Evolutionary conservation across 2,113 vertebrate species (phyloP), one percentile per base, ranked within the genome.

Genomic region (Neolamprologus caudopunctatus): DNA sequence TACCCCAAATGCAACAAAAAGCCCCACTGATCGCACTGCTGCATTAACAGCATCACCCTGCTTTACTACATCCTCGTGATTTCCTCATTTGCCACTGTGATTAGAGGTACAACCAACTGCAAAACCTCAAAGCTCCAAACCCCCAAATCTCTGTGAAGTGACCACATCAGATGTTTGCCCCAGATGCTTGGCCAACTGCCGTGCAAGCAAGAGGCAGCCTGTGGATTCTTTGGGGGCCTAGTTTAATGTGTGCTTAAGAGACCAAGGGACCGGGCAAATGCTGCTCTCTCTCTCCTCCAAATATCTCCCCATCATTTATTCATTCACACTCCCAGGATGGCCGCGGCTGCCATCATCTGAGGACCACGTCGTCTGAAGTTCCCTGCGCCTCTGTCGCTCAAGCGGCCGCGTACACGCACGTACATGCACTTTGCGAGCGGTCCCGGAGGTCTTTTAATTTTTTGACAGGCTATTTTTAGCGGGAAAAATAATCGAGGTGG

Each of bases 381-480:
- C 78, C 73, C 79, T 17, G 35, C 35, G 55, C 75, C 93, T 88
- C 89, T 85, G 92, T 95, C 89, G 80, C 91, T 95, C 92, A 91
- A 82, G 88, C 91, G 83, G 24, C 61, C 61, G 2, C 17, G 55
- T 78, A 33, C 88, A 87, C 73, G 11, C 86, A 85, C 37, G 75
- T 79, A 84, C 92, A 86, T 90, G 92, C 94, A 95, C 93, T 96
- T 94, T 95, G 84, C 88, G 19, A 93, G 88, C 87, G 50, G 87
- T 95, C 96, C 96, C 96, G 91, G 91, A 89, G 95, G 95, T 96
- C 96, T 94, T 96, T 96, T 96, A 95, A 97, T 96, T 96, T 95
- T 97, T 96, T 96, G 94, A 95, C 93, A 85, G 87, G 87, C 86
- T 97, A 97, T 97, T 96, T 97, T 97, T 97, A 96, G 96, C 61